Evolutionary conservation across 2,888 invertebrate species (phyloP), one percentile per base, ranked within the genome.

Genomic region (Meiosimyza platycephala): DNA sequence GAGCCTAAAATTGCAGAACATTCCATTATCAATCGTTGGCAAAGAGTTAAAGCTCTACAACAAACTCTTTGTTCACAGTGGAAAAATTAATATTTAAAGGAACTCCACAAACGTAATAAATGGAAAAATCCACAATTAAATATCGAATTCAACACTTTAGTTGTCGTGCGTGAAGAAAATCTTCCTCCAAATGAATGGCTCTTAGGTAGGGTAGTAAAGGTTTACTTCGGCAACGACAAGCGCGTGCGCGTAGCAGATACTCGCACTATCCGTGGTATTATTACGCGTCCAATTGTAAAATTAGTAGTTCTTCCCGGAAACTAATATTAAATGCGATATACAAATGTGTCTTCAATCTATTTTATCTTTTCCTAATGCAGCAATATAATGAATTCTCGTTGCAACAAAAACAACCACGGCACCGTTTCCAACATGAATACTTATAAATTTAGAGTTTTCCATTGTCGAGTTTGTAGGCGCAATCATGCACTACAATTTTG

Each of bases 141-240:
- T 28, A 3, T 28, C 4, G 28, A 28, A 28, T 2, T 28, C 3
- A 28, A 28, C 28, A 2, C 28, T 28, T 28, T 28, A 28, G 28
- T 28, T 28, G 28, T 28, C 28, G 28, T 28, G 28, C 28, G 28
- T 28, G 28, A 66, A 15, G 66, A 66, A 28, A 66, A 66, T 52
- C 54, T 66, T 11, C 48, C 66, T 3, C 66, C 66, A 18, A 66
- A 51, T 33, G 66, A 66, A 52, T 52, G 66, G 52, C 66, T 54
- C 9, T 54, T 66, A 52, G 66, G 66, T 9, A 22, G 54, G 13
- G 40, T 66, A 7, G 54, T 33, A 50, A 51, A 66, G 15, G 54
- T 66, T 15, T 54, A 66, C 22, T n/a, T 54, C 15, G 66, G 66
- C 6, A n/a, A 54, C 18, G 66, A 66, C 33, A 11, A 33, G 13